Evolutionary conservation across 1,140 invertebrate species (phyloP), one percentile per base, ranked within the genome.

Genomic region (Lordiphosa collinella): DNA sequence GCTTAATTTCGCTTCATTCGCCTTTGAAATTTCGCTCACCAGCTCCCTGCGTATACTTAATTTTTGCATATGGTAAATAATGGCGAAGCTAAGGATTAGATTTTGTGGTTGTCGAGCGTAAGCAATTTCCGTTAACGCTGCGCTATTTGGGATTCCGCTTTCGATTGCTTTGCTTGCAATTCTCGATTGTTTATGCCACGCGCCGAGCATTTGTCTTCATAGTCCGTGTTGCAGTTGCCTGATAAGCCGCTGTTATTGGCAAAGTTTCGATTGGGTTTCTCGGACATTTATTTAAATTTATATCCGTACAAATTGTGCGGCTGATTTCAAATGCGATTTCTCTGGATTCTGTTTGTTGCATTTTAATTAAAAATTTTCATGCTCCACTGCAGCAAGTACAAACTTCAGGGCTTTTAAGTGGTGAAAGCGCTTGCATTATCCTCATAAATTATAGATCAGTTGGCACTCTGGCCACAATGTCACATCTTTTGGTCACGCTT

Each of bases 181-280:
- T 60, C 34, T 50, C 32, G 36, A 56, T 71, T 63, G 58, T 63
- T 76, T 76, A 82, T 75, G 70, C 61, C 53, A 53, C 69, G 52
- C 38, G 29, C 49, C 47, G 47, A 49, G 60, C 58, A 57, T 71
- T 75, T 68, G 73, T 72, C 78, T 75, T 68, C 13, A 13, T 18
- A 38, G 36, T 51, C 40, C 49, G 4, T 29, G 53, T 64, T 37
- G 36, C 32, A 29, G 35, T 40, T 49, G 48, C 40, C 46, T 41
- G 73, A 48, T 82, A 84, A 82, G 78, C 78, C 65, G 35, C 40
- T 18, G 68, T 82, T 84, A 84, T 82, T 82, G 78, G 56, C 48
- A 73, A 82, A 82, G 72, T 82, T 79, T 78, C 56, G 55, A 64
- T 76, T 44, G 50, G 38, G 18, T n/a, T 36, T 25, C 18, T 25